Evolutionary conservation across 1,140 invertebrate species (phyloP).

Genomic region (Drosophila nigrodunni): DNA sequence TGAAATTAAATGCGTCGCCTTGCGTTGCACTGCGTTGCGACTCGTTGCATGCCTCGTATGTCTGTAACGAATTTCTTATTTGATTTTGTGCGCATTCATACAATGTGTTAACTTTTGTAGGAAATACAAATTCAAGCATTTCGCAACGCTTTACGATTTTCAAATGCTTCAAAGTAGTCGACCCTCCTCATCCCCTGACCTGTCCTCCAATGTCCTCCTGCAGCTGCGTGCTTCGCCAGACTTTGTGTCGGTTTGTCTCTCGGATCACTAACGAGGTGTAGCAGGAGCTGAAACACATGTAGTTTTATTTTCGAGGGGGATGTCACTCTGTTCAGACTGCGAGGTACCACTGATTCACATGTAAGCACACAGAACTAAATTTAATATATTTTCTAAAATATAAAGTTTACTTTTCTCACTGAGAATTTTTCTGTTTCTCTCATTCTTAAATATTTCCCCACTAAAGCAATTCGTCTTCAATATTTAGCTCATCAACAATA

Average conservation of each 20-base stretch:
- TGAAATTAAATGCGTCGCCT: constrained; percentile 61
- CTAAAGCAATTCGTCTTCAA: not conserved
- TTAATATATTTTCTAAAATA: no score
- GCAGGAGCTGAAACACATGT: constrained; percentile 15
- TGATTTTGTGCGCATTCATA: constrained; percentile 75
- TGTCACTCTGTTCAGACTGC: not conserved
- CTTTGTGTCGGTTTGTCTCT: constrained; percentile 38
- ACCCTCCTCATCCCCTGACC: not conserved
- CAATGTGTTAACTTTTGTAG: constrained; percentile 76
- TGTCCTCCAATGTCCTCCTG: not conserved
- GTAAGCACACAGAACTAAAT: no score
- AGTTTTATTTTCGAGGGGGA: not conserved
- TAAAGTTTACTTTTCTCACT: not conserved
- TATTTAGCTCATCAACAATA: no score
- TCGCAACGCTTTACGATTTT: constrained; percentile 78
- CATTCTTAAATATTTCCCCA: not conserved
- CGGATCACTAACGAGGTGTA: constrained; percentile 59
- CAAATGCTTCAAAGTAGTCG: constrained; percentile 48
- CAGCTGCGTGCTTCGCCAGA: constrained; percentile 57
- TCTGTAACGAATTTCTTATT: constrained; percentile 80
- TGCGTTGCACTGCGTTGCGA: constrained; percentile 31
- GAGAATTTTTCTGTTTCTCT: not conserved
- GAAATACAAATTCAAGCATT: constrained; percentile 66
- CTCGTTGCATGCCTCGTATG: constrained; percentile 53
- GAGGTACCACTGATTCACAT: not conserved